Evolutionary conservation across 64 coral and sea anemone genomes (phyloP).

Genomic region (Dendrophyllia cribrosa): DNA sequence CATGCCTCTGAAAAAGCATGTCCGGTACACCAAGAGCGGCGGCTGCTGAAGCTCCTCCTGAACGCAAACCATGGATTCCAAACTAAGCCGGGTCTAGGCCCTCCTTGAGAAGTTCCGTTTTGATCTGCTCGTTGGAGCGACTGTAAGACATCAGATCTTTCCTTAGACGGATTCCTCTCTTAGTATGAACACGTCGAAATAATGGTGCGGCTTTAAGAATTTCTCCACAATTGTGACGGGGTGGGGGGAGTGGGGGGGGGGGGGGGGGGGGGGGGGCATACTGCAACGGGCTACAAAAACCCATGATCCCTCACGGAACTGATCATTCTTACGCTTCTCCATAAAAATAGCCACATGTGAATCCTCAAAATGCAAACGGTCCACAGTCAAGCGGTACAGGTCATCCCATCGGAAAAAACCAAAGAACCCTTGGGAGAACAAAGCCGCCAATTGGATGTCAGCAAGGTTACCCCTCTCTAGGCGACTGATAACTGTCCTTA

Average conservation of each 20-base stretch:
- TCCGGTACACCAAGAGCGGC: conserved; percentile 16
- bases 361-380: conserved; percentile 32
- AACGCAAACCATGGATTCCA: conserved; percentile 18
- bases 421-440: conserved; percentile 42
- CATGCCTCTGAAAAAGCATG: conserved; percentile 14
- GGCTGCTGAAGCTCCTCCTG: too few relatives aligned
- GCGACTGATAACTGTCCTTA: background rate
- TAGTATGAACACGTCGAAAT: background rate
- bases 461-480: conserved; percentile 30
- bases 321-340: conserved; percentile 65
- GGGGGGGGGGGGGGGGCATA: too few relatives aligned
- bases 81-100: conserved; percentile 16
- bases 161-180: conserved; percentile 7
- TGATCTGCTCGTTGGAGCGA: conserved; percentile 4
- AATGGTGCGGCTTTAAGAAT: conserved; percentile 27
- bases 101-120: background rate
- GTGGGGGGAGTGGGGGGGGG: too few relatives aligned
- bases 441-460: conserved; percentile 7
- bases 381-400: conserved; percentile 34
- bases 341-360: conserved; percentile 65
- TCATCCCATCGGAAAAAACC: conserved; percentile 59
- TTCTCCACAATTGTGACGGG: conserved; percentile 28
- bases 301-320: conserved; percentile 62
- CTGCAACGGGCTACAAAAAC: conserved; percentile 35
- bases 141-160: conserved; percentile 31